These are phyloP conservation scores for Oplegnathus fasciatus DNA, from an alignment of 2,113 vertebrate species.

Conservation along the genomic window DNA sequence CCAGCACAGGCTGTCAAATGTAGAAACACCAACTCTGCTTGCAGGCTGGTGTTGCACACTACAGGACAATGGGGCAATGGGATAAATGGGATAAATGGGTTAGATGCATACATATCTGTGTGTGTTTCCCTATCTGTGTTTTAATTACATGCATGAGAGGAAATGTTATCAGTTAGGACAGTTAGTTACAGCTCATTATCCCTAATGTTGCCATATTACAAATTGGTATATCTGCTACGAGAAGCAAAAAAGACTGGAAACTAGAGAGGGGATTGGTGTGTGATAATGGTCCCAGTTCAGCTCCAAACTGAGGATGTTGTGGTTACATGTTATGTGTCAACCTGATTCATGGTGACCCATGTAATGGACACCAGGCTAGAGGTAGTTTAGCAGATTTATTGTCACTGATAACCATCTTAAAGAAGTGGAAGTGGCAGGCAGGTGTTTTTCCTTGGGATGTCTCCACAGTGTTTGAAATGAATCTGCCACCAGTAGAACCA, in stretches of 20 bases:
- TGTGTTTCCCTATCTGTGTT: constrained; percentile 16
- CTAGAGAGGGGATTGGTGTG: background rate
- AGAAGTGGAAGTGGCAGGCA: constrained; percentile 6
- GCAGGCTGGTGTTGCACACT: background rate
- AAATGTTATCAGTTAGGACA: constrained; percentile 26
- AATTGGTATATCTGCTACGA: background rate
- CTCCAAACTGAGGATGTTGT: constrained; percentile 4
- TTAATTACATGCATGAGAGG: constrained; percentile 27
- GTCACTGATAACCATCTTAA: constrained; percentile 38
- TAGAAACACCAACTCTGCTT: constrained; percentile 16
- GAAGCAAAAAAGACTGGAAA: background rate
- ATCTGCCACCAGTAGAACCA: background rate
- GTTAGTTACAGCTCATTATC: background rate
- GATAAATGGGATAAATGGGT: constrained; percentile 1
- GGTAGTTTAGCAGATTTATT: constrained; percentile 22
- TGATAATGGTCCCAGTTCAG: background rate
- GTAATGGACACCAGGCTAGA: constrained; percentile 15
- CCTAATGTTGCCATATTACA: background rate
- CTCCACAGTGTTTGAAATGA: background rate
- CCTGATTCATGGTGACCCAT: constrained; percentile 29
- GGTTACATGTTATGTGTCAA: background rate
- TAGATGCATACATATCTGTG: background rate
- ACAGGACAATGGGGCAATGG: background rate
- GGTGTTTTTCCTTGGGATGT: constrained; percentile 27
- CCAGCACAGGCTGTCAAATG: constrained; percentile 39